Evolutionary conservation across 2,797 vertebrate species (phyloP), one percentile per base, ranked within the genome.

Genomic region (Acanthiza pusilla): DNA sequence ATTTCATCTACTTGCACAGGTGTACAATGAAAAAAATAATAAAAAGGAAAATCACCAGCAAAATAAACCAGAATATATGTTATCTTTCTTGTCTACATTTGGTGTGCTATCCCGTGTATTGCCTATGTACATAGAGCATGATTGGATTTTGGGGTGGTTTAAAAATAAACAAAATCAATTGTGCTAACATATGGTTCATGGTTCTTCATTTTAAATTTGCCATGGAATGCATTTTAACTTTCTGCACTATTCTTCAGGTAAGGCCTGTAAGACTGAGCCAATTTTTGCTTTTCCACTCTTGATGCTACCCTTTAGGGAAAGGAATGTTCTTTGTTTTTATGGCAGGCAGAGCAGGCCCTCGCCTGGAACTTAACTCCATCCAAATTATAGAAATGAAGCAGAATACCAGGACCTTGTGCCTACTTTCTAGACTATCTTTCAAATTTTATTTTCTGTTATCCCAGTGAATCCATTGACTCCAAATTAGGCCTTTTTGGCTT

Each of bases 81-180:
- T 32, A 45, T 60, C 26, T 94, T 86, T 89, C 45, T 85, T 75
- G 47, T 58, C 67, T 88, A 34, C 23, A 32, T 90, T 72, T 47
- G 63, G 17, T 82, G 82, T 81, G 47, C 17, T 88, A 79, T 91
- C 61, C 63, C 3, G 0, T 93, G 88, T 93, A 96, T 93, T 86
- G 70, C 68, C 32, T 53, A 51, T 95, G 94, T 96, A 92, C 79
- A 89, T 87, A 95, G 32, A 87, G 83, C 94, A 94, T 94, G 91
- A 80, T 16, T 67, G 82, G 62, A 82, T 87, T 88, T 93, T 76
- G 71, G 75, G 83, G 51, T 79, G 81, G 75, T 91, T 88, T 93
- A 45, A 94, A 95, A 96, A 96, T 96, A 96, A 95, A 95, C 62
- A 92, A 85, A 86, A 86, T 77, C 71, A 16, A 34, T 93, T 96